Conservation (phyloP, 2,113 vertebrate species). For the Cyphomyrus plagiostoma region DNA sequence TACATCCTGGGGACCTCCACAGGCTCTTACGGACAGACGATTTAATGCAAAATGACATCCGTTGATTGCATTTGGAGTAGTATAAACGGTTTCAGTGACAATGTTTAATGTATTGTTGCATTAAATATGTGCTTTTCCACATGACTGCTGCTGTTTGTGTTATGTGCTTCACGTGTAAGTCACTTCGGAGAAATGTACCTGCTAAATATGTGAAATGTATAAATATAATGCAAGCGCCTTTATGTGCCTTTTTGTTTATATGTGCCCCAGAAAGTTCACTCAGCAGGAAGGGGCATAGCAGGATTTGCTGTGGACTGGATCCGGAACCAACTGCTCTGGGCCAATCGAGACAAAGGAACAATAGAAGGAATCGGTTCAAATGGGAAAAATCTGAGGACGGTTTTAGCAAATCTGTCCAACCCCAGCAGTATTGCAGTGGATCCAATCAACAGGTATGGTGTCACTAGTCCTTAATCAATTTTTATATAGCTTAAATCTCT, state of each 20-base stretch:
- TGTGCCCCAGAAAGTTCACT: constrained; percentile 67
- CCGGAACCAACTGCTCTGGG: constrained; percentile 72
- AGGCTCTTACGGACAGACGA: background rate
- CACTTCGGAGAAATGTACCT: background rate
- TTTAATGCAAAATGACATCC: background rate
- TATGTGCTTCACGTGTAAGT: background rate
- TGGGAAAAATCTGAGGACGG: constrained; percentile 64
- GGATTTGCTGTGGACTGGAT: constrained; percentile 87
- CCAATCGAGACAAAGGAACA: constrained; percentile 67
- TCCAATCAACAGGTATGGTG: constrained; percentile 72
- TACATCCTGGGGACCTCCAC: background rate
- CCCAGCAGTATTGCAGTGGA: constrained; percentile 70
- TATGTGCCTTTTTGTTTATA: constrained; percentile 24
- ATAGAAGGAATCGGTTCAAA: constrained; percentile 70
- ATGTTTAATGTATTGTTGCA: background rate
- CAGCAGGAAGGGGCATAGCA: constrained; percentile 70
- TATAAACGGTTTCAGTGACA: background rate
- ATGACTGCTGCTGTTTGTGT: background rate
- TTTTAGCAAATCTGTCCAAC: constrained; percentile 62
- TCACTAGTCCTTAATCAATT: background rate
- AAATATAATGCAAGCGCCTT: background rate
- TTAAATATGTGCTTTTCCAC: background rate
- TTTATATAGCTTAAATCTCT: background rate
- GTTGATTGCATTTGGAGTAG: background rate
- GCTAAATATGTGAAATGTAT: background rate